Evolutionary conservation across 2,888 invertebrate genomes (phyloP).

Genomic region (Aspidapion aeneum): DNA sequence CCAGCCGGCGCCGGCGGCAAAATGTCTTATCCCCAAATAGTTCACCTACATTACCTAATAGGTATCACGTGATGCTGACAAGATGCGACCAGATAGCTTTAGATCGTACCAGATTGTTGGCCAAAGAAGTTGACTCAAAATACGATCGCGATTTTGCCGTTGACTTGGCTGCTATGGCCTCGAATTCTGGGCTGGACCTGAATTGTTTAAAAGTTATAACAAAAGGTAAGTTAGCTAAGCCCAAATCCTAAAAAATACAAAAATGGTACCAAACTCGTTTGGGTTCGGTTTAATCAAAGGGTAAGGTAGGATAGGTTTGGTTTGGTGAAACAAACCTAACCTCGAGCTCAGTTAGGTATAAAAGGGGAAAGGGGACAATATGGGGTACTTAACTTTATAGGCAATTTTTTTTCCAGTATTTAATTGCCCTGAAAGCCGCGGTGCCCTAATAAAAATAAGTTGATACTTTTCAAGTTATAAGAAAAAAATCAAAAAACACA

Average conservation of each 20-base stretch:
- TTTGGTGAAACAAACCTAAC: neutral
- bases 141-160: constrained; percentile 39
- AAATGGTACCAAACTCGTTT: too few species aligned
- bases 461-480: too few species aligned
- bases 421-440: too few species aligned
- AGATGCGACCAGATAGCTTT: constrained; percentile 35
- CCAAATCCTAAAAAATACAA: neutral
- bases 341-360: neutral
- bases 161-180: constrained; percentile 30
- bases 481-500: too few species aligned
- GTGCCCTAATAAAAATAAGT: too few species aligned
- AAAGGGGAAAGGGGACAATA: neutral
- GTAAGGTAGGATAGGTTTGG: too few species aligned
- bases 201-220: constrained; percentile 41
- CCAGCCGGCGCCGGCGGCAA: too few species aligned
- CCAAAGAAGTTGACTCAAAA: constrained; percentile 30
- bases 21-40: too few species aligned
- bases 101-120: constrained; percentile 33
- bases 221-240: constrained; percentile 33
- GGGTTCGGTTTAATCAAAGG: too few species aligned
- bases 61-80: constrained; percentile 15
- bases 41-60: too few species aligned
- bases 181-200: constrained; percentile 29
- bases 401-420: neutral
- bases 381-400: too few species aligned